These are phyloP conservation scores for Perdita meconis DNA, from an alignment of 2,888 invertebrate genomes.

Conservation along the genomic window DNA sequence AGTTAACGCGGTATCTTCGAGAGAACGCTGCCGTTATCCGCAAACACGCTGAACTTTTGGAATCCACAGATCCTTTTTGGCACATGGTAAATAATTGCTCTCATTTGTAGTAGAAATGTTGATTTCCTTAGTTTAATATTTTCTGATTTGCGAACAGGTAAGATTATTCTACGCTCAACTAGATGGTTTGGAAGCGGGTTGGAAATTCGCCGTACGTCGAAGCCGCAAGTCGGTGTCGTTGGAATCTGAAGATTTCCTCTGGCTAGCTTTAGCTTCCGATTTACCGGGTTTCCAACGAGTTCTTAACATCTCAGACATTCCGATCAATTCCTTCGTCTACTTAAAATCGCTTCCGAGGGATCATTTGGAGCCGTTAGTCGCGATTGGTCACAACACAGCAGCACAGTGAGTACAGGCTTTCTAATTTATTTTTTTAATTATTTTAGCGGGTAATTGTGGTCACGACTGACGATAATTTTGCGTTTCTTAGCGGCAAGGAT, in stretches of 20 bases:
- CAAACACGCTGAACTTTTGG: slow-evolving; percentile 85
- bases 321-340: slow-evolving; percentile 79
- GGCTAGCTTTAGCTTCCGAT: slow-evolving; percentile 92
- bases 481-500: slow-evolving; percentile 54
- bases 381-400: slow-evolving; percentile 92
- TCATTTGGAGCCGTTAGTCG: slow-evolving; percentile 85
- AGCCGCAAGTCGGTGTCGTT: slow-evolving; percentile 87
- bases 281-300: slow-evolving; percentile 87
- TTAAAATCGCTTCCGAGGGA: slow-evolving; percentile 75
- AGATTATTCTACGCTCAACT: slow-evolving; percentile 91
- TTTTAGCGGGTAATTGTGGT: background rate
- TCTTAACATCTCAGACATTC: slow-evolving; percentile 80
- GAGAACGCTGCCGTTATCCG: slow-evolving; percentile 88
- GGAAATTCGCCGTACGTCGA: slow-evolving; percentile 88
- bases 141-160: slow-evolving; percentile 84
- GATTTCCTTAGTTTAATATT: no score
- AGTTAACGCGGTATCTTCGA: slow-evolving; percentile 87
- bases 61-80: slow-evolving; percentile 90
- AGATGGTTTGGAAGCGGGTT: slow-evolving; percentile 91
- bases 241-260: slow-evolving; percentile 88
- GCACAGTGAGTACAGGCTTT: slow-evolving; percentile 86
- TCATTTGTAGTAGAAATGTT: no score
- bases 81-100: slow-evolving; percentile 88
- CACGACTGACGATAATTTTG: slow-evolving; percentile 14
- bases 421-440: background rate